Conservation (phyloP, 2,797 vertebrate genomes). For the Apogon hyalosoma region DNA sequence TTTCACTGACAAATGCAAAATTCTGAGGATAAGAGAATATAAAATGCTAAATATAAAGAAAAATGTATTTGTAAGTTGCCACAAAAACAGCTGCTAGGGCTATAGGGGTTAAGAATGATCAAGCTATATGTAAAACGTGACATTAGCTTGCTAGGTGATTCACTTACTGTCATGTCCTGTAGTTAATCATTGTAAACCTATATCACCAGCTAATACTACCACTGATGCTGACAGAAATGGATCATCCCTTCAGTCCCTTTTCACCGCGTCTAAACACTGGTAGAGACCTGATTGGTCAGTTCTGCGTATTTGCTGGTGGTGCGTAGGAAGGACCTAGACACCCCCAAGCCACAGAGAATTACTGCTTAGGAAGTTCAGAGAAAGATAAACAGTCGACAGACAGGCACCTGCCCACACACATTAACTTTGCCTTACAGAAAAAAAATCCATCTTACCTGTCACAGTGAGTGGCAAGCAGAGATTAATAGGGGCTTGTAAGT, state of each 20-base stretch:
- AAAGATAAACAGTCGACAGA: slow-evolving; percentile 65
- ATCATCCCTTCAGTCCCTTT: slow-evolving; percentile 11
- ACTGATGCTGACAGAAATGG: slow-evolving; percentile 64
- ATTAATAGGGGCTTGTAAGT: slow-evolving; percentile 60
- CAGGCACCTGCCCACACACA: slow-evolving; percentile 68
- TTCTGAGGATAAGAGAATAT: no score
- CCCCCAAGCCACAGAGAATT: slow-evolving; percentile 63
- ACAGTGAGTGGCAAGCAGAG: slow-evolving; percentile 61
- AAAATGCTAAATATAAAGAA: no score
- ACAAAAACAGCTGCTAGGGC: no score
- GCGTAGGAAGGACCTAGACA: slow-evolving; percentile 45
- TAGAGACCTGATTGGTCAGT: slow-evolving; percentile 36
- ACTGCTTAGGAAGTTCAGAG: slow-evolving; percentile 58
- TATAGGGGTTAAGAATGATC: slow-evolving; percentile 6
- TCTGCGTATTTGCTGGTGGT: slow-evolving; percentile 13
- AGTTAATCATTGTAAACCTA: slow-evolving; percentile 61
- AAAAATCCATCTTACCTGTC: slow-evolving; percentile 72
- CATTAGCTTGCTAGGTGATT: slow-evolving; percentile 69
- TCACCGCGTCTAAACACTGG: slow-evolving; percentile 21
- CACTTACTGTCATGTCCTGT: slow-evolving; percentile 61
- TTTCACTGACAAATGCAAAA: no score
- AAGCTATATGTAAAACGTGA: slow-evolving; percentile 43
- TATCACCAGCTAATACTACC: slow-evolving; percentile 71
- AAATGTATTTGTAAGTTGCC: no score
- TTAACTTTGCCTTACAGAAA: slow-evolving; percentile 62